Conservation (phyloP, 2,113 vertebrate genomes). For the Seriola rivoliana region DNA sequence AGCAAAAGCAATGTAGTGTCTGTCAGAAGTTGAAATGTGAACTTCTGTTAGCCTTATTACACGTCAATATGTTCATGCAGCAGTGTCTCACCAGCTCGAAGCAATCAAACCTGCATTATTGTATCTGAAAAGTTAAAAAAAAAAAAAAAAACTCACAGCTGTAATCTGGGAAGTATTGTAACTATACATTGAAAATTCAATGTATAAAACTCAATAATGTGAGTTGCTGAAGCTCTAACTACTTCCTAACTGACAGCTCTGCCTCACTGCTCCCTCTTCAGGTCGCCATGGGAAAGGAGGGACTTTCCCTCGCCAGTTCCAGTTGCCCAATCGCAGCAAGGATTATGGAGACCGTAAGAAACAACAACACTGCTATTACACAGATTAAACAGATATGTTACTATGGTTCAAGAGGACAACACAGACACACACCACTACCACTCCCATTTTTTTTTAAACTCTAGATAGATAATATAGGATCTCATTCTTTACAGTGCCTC, state of each 20-base stretch:
- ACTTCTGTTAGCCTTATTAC: background rate
- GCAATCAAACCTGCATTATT: background rate
- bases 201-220: background rate
- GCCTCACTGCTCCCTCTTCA: slow-evolving; percentile 69
- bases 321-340: slow-evolving; percentile 90
- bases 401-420: slow-evolving; percentile 4
- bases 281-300: slow-evolving; percentile 91
- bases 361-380: slow-evolving; percentile 27
- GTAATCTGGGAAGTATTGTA: background rate
- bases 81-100: background rate
- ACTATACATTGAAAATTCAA: background rate
- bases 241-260: slow-evolving; percentile 24
- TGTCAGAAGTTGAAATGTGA: slow-evolving; percentile 28
- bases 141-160: background rate
- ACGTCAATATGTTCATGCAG: background rate
- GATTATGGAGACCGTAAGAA: slow-evolving; percentile 92
- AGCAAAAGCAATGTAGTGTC: background rate
- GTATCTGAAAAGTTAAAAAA: background rate
- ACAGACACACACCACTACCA: slow-evolving; percentile 15
- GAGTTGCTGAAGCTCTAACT: background rate
- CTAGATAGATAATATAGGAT: background rate
- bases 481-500: background rate
- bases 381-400: slow-evolving; percentile 38
- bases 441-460: slow-evolving; percentile 6
- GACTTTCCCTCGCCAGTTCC: slow-evolving; percentile 92